Evolutionary conservation across 2,797 vertebrate species (phyloP).

Genomic region (Neopelma chrysocephalum): DNA sequence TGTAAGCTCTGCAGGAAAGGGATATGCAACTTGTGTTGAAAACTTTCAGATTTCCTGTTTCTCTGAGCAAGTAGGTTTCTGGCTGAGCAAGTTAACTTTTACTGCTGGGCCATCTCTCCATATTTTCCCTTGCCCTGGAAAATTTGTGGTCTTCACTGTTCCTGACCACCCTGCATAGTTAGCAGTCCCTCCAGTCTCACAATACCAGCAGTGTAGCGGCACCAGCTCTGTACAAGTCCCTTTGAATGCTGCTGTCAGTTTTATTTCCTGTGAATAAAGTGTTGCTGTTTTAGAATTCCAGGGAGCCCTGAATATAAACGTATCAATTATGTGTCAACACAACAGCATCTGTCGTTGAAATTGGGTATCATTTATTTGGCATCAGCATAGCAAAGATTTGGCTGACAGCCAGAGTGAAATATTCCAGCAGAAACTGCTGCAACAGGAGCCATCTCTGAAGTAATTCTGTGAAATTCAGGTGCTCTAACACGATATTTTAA

Average conservation of each 20-base stretch:
- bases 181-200: background rate
- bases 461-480: background rate
- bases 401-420: slow-evolving; percentile 46
- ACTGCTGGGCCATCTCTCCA: background rate
- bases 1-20: slow-evolving; percentile 23
- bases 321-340: slow-evolving; percentile 60
- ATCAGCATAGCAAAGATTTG: slow-evolving; percentile 40
- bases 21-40: background rate
- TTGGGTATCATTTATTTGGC: slow-evolving; percentile 54
- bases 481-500: background rate
- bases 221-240: background rate
- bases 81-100: background rate
- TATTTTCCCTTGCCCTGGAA: background rate
- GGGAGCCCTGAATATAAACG: slow-evolving; percentile 6
- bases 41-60: slow-evolving; percentile 15
- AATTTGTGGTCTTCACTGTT: background rate
- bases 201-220: background rate
- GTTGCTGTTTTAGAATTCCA: slow-evolving; percentile 28
- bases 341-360: slow-evolving; percentile 52
- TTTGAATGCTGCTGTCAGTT: slow-evolving; percentile 1
- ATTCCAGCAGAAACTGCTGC: slow-evolving; percentile 31
- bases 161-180: background rate
- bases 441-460: slow-evolving; percentile 21
- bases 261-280: slow-evolving; percentile 12
- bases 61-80: background rate